Evolutionary conservation across 2,888 invertebrate species (phyloP).

Genomic region (Tuberolachnus salignus): DNA sequence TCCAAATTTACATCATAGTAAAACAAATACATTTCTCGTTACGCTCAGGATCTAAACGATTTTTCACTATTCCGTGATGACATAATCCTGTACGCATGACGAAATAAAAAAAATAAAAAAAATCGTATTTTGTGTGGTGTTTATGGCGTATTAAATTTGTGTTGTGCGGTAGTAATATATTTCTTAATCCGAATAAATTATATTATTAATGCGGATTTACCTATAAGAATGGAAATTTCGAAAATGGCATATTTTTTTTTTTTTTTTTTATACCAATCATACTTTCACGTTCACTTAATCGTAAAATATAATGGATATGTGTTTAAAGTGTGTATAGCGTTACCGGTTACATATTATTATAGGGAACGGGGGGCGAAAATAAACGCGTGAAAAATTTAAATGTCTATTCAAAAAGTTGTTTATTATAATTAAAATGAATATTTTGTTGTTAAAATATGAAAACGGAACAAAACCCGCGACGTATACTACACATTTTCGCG

Average conservation of each 20-base stretch:
- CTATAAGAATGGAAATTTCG: conserved; percentile 1
- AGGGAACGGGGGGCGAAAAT: background rate
- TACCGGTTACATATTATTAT: no score
- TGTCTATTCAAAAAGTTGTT: conserved; percentile 30
- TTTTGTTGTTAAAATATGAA: conserved; percentile 9
- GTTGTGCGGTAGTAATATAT: background rate
- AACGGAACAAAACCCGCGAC: background rate
- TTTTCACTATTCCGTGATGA: no score
- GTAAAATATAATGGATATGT: conserved; percentile 26
- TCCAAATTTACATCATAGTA: no score
- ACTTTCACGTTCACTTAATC: conserved; percentile 11
- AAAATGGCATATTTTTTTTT: no score
- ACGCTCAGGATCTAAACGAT: no score
- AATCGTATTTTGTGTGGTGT: no score
- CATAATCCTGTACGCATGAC: no score
- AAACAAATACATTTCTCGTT: no score
- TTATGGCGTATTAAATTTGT: no score
- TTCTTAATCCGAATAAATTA: conserved; percentile 1
- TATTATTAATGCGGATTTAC: conserved; percentile 6
- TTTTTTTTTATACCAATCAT: background rate
- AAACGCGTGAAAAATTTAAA: conserved; percentile 12
- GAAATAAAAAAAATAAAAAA: no score
- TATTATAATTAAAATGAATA: conserved; percentile 33
- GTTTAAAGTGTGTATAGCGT: conserved; percentile 1
- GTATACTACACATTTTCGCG: background rate